Evolutionary conservation across 2,888 invertebrate genomes (phyloP).

Genomic region (Melipona beecheii): DNA sequence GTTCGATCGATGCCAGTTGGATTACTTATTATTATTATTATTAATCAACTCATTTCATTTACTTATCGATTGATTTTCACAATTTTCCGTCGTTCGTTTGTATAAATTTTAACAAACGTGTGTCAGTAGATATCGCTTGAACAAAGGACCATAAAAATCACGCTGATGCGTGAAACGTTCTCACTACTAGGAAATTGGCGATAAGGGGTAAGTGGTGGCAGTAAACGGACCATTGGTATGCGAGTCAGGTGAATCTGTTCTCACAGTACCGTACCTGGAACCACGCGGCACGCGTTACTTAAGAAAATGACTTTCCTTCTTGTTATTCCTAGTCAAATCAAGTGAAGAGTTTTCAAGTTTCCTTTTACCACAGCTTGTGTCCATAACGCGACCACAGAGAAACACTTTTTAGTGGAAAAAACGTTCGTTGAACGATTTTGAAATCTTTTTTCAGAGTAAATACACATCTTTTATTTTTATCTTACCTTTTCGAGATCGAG

Average conservation of each 20-base stretch:
- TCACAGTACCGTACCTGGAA: slow-evolving; percentile 79
- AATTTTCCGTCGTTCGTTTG: too few species aligned
- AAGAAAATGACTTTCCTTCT: slow-evolving; percentile 71
- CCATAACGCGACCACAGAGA: neutral
- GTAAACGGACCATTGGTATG: slow-evolving; percentile 72
- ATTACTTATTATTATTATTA: neutral
- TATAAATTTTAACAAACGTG: neutral
- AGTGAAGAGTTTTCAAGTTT: slow-evolving; percentile 46
- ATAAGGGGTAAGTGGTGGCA: slow-evolving; percentile 32
- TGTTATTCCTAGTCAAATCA: slow-evolving; percentile 40
- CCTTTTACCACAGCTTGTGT: slow-evolving; percentile 19
- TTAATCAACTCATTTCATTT: too few species aligned
- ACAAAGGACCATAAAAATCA: neutral
- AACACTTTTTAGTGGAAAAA: neutral
- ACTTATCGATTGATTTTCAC: too few species aligned
- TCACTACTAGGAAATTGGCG: slow-evolving; percentile 28
- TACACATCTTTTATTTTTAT: neutral
- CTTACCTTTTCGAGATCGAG: neutral
- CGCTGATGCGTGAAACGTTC: slow-evolving; percentile 14
- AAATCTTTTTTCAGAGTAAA: too few species aligned
- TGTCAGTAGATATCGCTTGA: neutral
- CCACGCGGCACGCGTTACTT: slow-evolving; percentile 73
- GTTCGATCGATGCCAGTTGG: neutral
- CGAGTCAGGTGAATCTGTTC: slow-evolving; percentile 78
- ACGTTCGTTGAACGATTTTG: neutral